These are phyloP conservation scores for Tachysurus vachellii DNA, from an alignment of 2,113 vertebrate genomes.

Conservation along the genomic window DNA sequence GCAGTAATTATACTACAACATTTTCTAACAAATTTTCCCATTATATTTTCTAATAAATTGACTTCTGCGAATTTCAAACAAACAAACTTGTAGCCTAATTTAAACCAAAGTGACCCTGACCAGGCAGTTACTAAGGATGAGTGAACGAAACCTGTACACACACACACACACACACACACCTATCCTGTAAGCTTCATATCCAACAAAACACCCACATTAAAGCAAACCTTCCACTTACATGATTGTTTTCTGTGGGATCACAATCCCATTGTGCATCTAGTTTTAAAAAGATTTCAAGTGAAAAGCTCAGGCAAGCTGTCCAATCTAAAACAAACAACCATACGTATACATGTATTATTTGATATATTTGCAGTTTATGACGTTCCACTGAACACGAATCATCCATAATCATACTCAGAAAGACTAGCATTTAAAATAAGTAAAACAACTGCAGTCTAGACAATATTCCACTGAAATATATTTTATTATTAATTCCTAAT, in stretches of 20 bases:
- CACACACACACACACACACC: too few species aligned
- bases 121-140: neutral
- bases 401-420: neutral
- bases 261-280: neutral
- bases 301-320: neutral
- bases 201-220: neutral
- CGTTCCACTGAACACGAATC: neutral
- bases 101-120: neutral
- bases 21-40: too few species aligned
- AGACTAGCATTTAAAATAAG: neutral
- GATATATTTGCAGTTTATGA: neutral
- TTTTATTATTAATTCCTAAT: conserved; percentile 24
- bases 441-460: neutral
- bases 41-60: too few species aligned
- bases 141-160: neutral
- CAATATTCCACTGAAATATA: conserved; percentile 10
- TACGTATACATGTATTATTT: neutral
- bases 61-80: neutral
- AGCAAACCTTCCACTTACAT: neutral
- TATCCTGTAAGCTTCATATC: neutral
- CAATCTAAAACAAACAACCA: neutral
- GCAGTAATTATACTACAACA: too few species aligned
- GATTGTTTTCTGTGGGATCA: neutral
- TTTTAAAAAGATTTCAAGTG: neutral
- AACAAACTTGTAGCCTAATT: neutral